Base-by-base conservation (phyloP, 1,140 invertebrate species). In the Anoplophora glabripennis region DNA sequence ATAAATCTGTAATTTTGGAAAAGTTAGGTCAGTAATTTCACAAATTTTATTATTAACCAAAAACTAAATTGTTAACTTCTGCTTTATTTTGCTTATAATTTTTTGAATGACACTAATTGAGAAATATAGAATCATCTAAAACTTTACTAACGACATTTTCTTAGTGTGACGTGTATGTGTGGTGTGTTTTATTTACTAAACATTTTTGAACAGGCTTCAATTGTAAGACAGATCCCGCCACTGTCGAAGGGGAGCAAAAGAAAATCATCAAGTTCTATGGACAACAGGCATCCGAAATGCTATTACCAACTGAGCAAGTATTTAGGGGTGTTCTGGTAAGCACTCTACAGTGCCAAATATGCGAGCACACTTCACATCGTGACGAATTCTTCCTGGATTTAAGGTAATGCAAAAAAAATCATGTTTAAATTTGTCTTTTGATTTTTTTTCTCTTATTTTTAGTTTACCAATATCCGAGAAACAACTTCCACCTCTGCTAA, bases 351-450 rank as follows among this genome's bases (percentile, higher is more conserved):
- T 98, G 95, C 77, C 85, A 94, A 68, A 89, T 93, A 47, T 98
- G 96, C 75, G 80, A 87, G 52, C 84, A 93, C 77, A 83, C 87
- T 7, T 95, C 92, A 0, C 87, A 92, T 69, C 82, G 91, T 11
- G 88, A 89, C 57, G 96, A 99, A 77, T 89, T 90, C 63, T 98
- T 99, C 75, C 79, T 98, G 48, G 96, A 99, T 79, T 80, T 99
- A 49, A 96, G 94, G 61, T 75, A 56, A 47, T 47, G 7, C n/a
- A 4, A 53, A 33, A 54, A 15, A 11, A 47, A 33, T 49, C 3
- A 40, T 41, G 10, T 9, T 53, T 10, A 40, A 15, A 8, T 15
- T 33, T 11, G 10, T 21, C 10, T 12, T 49, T 49, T 64, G 51
- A 35, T 47, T 3, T 28, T 5, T 28, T 28, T 47, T 41, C 34